Evolutionary conservation across 2,113 vertebrate species (phyloP), one percentile per base, ranked within the genome.

Genomic region (Balaenoptera acutorostrata): DNA sequence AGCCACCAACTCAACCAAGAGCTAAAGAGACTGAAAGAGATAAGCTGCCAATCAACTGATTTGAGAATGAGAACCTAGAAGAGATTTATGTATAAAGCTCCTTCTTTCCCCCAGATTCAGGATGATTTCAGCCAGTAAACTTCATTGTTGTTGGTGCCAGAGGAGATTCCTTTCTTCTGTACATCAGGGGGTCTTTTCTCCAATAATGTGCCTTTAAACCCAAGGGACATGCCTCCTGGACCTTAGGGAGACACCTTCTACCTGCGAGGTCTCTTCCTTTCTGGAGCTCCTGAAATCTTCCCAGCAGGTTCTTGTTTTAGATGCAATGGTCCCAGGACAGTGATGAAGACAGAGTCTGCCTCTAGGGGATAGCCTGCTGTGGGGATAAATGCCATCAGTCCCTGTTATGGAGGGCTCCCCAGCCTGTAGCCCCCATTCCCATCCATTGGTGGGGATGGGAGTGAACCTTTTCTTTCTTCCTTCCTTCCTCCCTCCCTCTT

Each of bases 61-160:
- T 68, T 69, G 17, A 69, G 64, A 87, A 77, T 0, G 2, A 96
- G 86, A 95, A 90, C 83, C 68, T 71, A 94, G 86, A 95, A 97
- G 74, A 96, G 83, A 97, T 97, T 90, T 95, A 89, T 95, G 29
- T 88, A 64, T 96, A 95, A 96, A 96, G 80, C 64, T 78, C 68
- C 82, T 90, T 87, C 44, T 71, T 88, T 84, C 59, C 83, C 83
- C 64, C 71, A 94, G 93, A 85, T 92, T 93, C 88, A 92, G 49
- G 52, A 94, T 90, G 29, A 57, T 96, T 91, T 93, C 64, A 95
- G 46, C 75, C n/a, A 96, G 96, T 93, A 97, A 97, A 95, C 74
- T 85, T 95, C 44, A 84, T 90, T 93, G 55, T 52, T 95, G 11
- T 92, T 88, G 88, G 90, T 96, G 88, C 97, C 95, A 94, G 49